Conservation (phyloP, 2,888 invertebrate genomes). For the Leucozona laternaria region DNA sequence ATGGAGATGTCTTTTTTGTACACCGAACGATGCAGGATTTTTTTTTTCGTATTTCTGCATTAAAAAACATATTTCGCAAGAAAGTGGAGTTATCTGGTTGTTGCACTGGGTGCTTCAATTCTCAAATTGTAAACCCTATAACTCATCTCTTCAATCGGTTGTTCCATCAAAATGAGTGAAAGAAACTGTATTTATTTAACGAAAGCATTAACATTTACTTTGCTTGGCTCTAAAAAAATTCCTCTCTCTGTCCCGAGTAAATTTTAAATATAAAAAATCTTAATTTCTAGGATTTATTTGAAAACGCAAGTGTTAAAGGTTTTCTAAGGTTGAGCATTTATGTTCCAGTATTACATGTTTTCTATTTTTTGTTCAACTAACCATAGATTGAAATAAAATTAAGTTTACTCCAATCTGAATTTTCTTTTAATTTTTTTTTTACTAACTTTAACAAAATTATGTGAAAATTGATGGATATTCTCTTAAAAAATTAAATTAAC, state of each 20-base stretch:
- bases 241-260: neutral
- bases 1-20: too few relatives aligned
- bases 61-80: too few relatives aligned
- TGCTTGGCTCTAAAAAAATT: neutral
- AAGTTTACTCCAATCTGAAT: neutral
- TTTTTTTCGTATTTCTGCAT: too few relatives aligned
- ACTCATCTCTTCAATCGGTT: neutral
- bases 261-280: neutral
- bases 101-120: too few relatives aligned
- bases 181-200: neutral
- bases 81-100: too few relatives aligned
- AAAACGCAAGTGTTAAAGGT: neutral
- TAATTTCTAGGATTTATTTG: neutral
- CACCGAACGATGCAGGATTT: too few relatives aligned
- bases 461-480: neutral
- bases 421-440: neutral
- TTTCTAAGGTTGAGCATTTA: neutral
- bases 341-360: neutral
- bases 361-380: neutral
- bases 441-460: neutral
- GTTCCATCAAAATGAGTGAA: neutral
- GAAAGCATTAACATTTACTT: neutral
- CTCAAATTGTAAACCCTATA: too few relatives aligned
- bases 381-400: neutral
- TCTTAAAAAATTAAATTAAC: neutral